These are phyloP conservation scores for Ptilonorhynchus violaceus DNA, from an alignment of 2,113 vertebrate genomes.

Conservation along the genomic window DNA sequence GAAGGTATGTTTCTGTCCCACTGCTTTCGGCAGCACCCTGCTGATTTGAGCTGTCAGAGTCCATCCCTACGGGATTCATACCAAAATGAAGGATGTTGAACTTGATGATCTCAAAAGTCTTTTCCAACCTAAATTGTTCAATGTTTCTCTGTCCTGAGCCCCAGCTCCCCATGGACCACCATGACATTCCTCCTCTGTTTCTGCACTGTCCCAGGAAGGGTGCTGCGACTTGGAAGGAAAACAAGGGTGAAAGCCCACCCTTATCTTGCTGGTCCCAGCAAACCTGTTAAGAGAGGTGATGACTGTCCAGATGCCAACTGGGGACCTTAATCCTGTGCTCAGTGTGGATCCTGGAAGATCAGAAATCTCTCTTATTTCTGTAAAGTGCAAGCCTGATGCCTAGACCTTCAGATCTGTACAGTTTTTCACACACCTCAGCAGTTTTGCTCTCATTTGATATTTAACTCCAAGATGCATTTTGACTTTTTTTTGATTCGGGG, in stretches of 20 bases:
- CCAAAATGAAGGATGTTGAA: not conserved
- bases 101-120: not conserved
- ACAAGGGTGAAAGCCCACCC: not conserved
- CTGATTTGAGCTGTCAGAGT: not conserved
- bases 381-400: not conserved
- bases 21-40: not conserved
- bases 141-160: not conserved
- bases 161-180: not conserved
- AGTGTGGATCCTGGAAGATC: not conserved
- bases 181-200: not conserved
- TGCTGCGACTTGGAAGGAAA: not conserved
- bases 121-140: not conserved
- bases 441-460: not conserved
- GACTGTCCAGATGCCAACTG: not conserved
- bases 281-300: not conserved
- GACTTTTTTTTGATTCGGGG: not conserved
- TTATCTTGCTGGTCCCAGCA: not conserved
- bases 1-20: not conserved
- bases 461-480: not conserved
- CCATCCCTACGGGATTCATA: not conserved
- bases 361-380: not conserved
- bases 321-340: not conserved
- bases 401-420: not conserved
- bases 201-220: not conserved
- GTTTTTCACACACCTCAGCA: not conserved